Conservation (phyloP, 2,888 invertebrate species). For the Himalopsyche anomala region DNA sequence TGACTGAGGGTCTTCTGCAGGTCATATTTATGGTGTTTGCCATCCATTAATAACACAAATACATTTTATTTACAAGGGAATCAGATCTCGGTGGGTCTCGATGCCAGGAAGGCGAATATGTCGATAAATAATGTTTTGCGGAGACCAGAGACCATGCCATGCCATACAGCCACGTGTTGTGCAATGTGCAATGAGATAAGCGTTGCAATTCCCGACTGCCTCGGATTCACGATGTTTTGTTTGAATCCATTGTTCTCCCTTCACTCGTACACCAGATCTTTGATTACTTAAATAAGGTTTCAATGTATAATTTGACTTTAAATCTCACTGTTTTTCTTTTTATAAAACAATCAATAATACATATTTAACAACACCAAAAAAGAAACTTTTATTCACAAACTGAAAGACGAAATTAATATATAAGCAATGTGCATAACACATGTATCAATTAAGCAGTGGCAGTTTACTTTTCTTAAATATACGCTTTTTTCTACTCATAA, state of each 20-base stretch:
- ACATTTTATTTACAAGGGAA: slow-evolving; percentile 56
- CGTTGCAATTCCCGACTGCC: slow-evolving; percentile 48
- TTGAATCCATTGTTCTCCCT: slow-evolving; percentile 50
- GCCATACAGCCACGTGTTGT: slow-evolving; percentile 50
- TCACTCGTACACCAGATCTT: slow-evolving; percentile 26
- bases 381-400: too few relatives aligned
- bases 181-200: slow-evolving; percentile 47
- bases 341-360: too few relatives aligned
- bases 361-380: too few relatives aligned
- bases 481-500: too few relatives aligned
- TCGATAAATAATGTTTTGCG: slow-evolving; percentile 55
- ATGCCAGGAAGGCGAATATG: slow-evolving; percentile 47
- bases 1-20: slow-evolving; percentile 43
- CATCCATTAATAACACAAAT: slow-evolving; percentile 56
- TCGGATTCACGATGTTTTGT: slow-evolving; percentile 47
- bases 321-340: too few relatives aligned
- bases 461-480: too few relatives aligned
- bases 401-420: too few relatives aligned
- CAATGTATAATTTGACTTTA: slow-evolving; percentile 19
- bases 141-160: slow-evolving; percentile 43
- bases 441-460: too few relatives aligned
- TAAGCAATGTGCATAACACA: too few relatives aligned
- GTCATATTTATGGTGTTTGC: slow-evolving; percentile 46
- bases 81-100: slow-evolving; percentile 54
- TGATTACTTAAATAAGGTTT: slow-evolving; percentile 41